A percentile compares a stretch with the other conserved stretches of the same genome.
Conservation (phyloP, 2,888 invertebrate genomes). For the Protophormia terraenovae region DNA sequence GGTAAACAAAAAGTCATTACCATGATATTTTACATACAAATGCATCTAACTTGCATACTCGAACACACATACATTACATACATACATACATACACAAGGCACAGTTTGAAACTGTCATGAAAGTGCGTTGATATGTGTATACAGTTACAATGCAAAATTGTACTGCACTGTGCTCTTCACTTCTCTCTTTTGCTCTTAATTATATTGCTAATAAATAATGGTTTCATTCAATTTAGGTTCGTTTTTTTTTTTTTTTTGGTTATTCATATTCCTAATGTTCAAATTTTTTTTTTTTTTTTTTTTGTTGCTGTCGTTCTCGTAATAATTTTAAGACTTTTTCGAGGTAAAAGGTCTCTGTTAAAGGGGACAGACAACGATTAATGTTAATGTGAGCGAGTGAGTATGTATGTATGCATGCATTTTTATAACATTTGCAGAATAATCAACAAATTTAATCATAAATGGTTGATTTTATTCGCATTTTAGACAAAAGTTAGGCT, state of each 20-base stretch:
- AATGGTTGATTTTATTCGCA: slow-evolving; percentile 28
- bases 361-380: neutral
- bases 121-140: slow-evolving; percentile 25
- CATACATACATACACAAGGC: neutral
- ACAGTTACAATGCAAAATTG: neutral
- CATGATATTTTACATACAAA: slow-evolving; percentile 45
- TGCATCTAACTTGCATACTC: slow-evolving; percentile 9
- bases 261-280: neutral
- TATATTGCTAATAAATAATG: neutral
- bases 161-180: neutral
- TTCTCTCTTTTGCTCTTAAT: neutral
- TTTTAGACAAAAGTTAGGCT: slow-evolving; percentile 25
- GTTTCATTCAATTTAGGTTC: slow-evolving; percentile 9
- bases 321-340: neutral
- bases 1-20: slow-evolving; percentile 66
- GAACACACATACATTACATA: neutral
- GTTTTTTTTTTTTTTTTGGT: neutral
- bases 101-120: neutral
- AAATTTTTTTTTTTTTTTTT: neutral
- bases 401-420: neutral
- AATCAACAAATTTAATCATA: slow-evolving; percentile 22
- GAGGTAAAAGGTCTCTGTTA: neutral
- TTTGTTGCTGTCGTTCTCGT: neutral
- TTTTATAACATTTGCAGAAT: slow-evolving; percentile 9
- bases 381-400: neutral